Conservation (phyloP, 2,888 invertebrate genomes). For the Gisinianus flammeolus region DNA sequence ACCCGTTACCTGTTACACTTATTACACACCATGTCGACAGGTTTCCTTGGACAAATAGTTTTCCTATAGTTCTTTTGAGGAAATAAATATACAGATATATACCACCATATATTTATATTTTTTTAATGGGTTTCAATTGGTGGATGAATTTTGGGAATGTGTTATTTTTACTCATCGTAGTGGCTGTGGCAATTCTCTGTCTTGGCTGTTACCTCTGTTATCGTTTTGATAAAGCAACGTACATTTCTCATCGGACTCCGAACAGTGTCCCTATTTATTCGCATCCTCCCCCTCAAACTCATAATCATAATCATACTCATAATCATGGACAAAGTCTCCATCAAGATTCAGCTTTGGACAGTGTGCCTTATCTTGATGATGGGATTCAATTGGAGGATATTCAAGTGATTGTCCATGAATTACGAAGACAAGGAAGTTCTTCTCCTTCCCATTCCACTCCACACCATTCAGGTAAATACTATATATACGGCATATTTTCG, state of each 20-base stretch:
- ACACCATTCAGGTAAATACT: background rate
- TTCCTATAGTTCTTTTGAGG: too few relatives aligned
- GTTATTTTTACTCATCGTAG: background rate
- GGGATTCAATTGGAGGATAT: background rate
- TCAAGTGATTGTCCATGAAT: background rate
- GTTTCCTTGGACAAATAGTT: background rate
- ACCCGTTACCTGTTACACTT: too few relatives aligned
- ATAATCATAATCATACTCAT: background rate
- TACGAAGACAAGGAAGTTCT: background rate
- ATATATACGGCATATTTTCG: too few relatives aligned
- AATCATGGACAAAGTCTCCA: background rate
- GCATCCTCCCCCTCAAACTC: background rate
- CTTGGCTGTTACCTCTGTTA: constrained; percentile 9
- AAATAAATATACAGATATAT: too few relatives aligned
- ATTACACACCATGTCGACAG: background rate
- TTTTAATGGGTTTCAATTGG: background rate
- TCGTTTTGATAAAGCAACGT: constrained; percentile 10
- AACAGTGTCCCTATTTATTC: background rate
- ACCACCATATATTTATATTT: background rate
- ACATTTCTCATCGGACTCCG: background rate
- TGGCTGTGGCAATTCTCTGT: background rate
- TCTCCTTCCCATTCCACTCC: background rate
- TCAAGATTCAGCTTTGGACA: background rate
- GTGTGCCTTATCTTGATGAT: background rate
- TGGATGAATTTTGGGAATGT: background rate